These are phyloP conservation scores for Thecocarcelia acutangulata DNA, from an alignment of 2,888 invertebrate species.

Conservation along the genomic window DNA sequence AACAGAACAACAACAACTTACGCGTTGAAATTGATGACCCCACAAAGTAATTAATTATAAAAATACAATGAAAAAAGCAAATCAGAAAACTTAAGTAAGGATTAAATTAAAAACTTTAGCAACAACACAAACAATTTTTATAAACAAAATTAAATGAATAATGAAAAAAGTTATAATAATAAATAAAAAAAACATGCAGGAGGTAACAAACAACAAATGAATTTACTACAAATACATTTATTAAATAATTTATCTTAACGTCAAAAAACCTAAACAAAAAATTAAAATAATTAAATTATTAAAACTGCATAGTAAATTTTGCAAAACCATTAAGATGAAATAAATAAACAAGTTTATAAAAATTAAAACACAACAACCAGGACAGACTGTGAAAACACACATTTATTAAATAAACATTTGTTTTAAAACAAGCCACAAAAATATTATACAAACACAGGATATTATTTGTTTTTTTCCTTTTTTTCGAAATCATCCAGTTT, in stretches of 20 bases:
- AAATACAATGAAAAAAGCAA: constrained; percentile 29
- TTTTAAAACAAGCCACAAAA: constrained; percentile 9
- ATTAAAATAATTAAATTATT: constrained; percentile 49
- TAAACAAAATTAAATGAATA: not conserved
- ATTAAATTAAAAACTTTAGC: constrained; percentile 27
- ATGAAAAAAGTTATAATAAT: not conserved
- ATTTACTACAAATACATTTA: constrained; percentile 64
- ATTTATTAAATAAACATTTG: constrained; percentile 20
- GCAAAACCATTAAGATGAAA: constrained; percentile 43
- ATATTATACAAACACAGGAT: not conserved
- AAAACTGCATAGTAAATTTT: constrained; percentile 54
- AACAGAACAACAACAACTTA: constrained; percentile 11
- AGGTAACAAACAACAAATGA: constrained; percentile 65
- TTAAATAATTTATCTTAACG: constrained; percentile 48
- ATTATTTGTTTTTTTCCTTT: not conserved
- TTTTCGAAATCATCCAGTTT: not conserved
- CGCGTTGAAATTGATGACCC: constrained; percentile 46
- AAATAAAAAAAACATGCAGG: constrained; percentile 41
- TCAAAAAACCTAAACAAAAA: constrained; percentile 13
- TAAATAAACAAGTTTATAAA: constrained; percentile 30
- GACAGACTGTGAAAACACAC: constrained; percentile 13
- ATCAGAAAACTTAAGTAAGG: constrained; percentile 10
- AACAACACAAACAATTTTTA: constrained; percentile 30
- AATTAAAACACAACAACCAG: constrained; percentile 16
- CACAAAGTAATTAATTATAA: constrained; percentile 13